Conservation (phyloP, 2,797 vertebrate species). For the Cossypha dichroa region DNA sequence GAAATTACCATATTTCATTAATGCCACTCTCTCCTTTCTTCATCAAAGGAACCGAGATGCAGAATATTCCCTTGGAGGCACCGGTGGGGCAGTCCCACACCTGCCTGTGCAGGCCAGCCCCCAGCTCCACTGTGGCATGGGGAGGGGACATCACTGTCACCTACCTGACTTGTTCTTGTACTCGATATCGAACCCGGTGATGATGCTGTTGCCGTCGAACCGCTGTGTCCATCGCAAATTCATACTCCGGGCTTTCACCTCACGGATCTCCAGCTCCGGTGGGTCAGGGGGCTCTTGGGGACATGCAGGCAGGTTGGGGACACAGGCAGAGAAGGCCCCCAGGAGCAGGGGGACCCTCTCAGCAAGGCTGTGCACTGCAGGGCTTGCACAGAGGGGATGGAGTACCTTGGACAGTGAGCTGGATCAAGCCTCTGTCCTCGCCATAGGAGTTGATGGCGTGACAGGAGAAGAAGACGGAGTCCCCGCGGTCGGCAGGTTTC, state of each 20-base stretch:
- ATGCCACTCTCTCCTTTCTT: slow-evolving; percentile 55
- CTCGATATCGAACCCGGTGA: slow-evolving; percentile 97
- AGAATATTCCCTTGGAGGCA: slow-evolving; percentile 26
- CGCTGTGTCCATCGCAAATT: slow-evolving; percentile 95
- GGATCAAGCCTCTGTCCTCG: slow-evolving; percentile 94
- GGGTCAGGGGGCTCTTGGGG: slow-evolving; percentile 92
- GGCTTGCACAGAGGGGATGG: rapidly evolving
- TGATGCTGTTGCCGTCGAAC: slow-evolving; percentile 98
- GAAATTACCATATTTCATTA: slow-evolving; percentile 72
- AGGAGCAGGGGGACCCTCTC: not conserved
- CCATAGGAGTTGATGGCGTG: slow-evolving; percentile 98
- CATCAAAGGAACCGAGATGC: slow-evolving; percentile 65
- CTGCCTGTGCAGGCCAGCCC: not conserved
- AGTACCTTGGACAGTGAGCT: slow-evolving; percentile 96
- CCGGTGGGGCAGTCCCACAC: not conserved
- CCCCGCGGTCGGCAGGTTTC: slow-evolving; percentile 94
- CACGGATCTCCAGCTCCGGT: slow-evolving; percentile 93
- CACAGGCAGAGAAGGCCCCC: not conserved
- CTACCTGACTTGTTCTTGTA: slow-evolving; percentile 98
- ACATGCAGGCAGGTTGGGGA: not conserved
- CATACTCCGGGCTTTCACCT: slow-evolving; percentile 98
- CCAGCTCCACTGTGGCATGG: rapidly evolving
- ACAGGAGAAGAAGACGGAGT: slow-evolving; percentile 98
- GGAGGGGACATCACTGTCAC: not conserved
- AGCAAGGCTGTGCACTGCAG: rapidly evolving